A percentile compares a stretch with the other conserved stretches of the same genome.
Conservation (phyloP, 2,113 vertebrate species). For the Sialia sialis region DNA sequence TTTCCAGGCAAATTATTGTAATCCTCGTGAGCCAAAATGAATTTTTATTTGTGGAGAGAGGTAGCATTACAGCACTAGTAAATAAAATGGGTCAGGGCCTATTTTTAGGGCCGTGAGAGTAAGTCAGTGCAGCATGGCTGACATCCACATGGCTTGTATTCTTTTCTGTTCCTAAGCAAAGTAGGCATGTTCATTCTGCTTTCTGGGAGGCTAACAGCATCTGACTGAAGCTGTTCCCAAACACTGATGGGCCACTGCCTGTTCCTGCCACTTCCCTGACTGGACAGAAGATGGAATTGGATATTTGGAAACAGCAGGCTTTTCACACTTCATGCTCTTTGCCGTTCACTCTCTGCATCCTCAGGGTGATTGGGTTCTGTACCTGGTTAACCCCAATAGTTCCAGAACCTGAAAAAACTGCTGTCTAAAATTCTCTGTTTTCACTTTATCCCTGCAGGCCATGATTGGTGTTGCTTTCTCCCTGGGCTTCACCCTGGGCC, state of each 20-base stretch:
- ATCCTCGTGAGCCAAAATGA: neutral
- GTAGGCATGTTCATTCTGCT: neutral
- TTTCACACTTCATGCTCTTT: neutral
- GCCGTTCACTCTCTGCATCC: neutral
- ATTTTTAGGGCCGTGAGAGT: neutral
- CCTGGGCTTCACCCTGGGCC: slow-evolving; percentile 92
- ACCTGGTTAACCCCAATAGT: neutral
- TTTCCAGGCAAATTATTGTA: neutral
- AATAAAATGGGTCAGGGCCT: neutral
- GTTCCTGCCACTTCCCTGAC: neutral
- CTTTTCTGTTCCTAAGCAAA: neutral
- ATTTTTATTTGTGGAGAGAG: neutral
- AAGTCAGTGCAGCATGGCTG: neutral
- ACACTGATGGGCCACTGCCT: neutral
- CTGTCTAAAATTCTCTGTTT: neutral
- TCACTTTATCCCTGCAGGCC: slow-evolving; percentile 72
- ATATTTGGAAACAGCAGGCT: neutral
- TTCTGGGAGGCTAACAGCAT: neutral
- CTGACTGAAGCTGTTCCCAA: neutral
- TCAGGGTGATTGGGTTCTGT: neutral
- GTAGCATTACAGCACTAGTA: neutral
- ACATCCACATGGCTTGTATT: neutral
- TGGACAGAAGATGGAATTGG: neutral
- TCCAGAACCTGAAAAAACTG: neutral
- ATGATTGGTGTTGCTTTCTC: slow-evolving; percentile 95